Evolutionary conservation across 2,888 invertebrate species (phyloP).

Genomic region (Drosophila siamana): DNA sequence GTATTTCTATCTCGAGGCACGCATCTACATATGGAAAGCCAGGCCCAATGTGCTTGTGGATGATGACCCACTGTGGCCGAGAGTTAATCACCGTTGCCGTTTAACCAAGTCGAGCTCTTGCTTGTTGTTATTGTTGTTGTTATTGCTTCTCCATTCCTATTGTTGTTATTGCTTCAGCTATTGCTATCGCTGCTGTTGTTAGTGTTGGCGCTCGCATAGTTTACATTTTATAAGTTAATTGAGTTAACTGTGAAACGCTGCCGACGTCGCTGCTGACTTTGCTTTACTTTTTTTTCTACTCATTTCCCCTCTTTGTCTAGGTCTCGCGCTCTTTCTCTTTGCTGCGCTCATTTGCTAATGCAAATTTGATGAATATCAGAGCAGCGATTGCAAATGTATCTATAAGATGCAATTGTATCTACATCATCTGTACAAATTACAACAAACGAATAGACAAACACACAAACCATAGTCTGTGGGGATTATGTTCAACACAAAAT

Average conservation of each 20-base stretch:
- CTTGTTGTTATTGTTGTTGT: slow-evolving; percentile 17
- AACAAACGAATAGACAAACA: slow-evolving; percentile 13
- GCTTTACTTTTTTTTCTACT: neutral
- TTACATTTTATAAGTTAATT: slow-evolving; percentile 82
- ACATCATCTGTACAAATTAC: slow-evolving; percentile 6
- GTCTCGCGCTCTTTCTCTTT: slow-evolving; percentile 28
- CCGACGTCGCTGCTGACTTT: slow-evolving; percentile 20
- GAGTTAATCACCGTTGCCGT: slow-evolving; percentile 81
- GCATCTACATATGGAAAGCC: slow-evolving; percentile 68
- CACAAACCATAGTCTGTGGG: neutral
- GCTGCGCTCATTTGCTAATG: slow-evolving; percentile 70
- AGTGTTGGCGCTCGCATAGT: slow-evolving; percentile 67
- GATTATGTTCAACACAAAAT: slow-evolving; percentile 32
- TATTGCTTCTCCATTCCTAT: slow-evolving; percentile 33
- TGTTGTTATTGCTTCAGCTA: slow-evolving; percentile 34
- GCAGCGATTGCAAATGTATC: slow-evolving; percentile 39
- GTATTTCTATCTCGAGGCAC: slow-evolving; percentile 68
- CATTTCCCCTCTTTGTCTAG: too few species aligned
- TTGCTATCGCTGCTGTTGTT: slow-evolving; percentile 36
- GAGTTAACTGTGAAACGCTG: slow-evolving; percentile 82
- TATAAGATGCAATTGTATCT: slow-evolving; percentile 35
- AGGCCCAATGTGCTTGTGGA: slow-evolving; percentile 21
- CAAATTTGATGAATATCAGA: slow-evolving; percentile 69
- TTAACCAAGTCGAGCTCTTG: slow-evolving; percentile 55
- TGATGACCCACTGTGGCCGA: slow-evolving; percentile 58